phyloP scores from a whole-genome alignment of 2,888 invertebrate genomes.

The Cabera pusaria region DNA sequence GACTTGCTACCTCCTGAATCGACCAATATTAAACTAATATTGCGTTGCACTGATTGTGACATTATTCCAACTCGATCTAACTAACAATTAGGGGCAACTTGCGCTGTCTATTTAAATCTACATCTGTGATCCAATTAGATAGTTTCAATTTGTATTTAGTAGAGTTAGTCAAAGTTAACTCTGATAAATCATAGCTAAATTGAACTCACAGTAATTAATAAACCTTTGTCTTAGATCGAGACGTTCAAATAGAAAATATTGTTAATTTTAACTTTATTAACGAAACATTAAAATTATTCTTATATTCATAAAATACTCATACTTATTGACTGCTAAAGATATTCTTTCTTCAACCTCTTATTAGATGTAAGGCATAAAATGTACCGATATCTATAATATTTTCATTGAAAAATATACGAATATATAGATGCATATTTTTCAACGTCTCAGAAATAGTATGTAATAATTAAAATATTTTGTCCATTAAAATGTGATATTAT shows the following conservation, averaged over 20 bases:
- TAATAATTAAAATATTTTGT: slow-evolving; percentile 54
- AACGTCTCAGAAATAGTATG: slow-evolving; percentile 41
- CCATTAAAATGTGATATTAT: slow-evolving; percentile 79
- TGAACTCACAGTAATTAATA: slow-evolving; percentile 3
- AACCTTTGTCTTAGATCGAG: no score
- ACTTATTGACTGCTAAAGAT: slow-evolving; percentile 18
- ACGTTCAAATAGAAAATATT: no score
- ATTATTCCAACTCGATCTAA: no score
- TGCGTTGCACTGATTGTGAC: no score
- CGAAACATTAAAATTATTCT: slow-evolving; percentile 7
- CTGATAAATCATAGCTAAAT: slow-evolving; percentile 10
- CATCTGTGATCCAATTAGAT: no score
- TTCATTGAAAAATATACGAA: slow-evolving; percentile 18
- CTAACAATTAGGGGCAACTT: no score
- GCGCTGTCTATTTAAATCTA: no score
- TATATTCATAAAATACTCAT: slow-evolving; percentile 18
- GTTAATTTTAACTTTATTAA: slow-evolving; percentile 13
- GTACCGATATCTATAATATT: slow-evolving; percentile 10
- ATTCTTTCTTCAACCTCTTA: slow-evolving; percentile 24
- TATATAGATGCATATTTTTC: slow-evolving; percentile 21
- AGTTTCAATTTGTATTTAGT: slow-evolving; percentile 31
- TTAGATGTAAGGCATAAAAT: slow-evolving; percentile 12
- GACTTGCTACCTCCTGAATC: no score
- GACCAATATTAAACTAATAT: no score
- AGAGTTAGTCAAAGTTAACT: slow-evolving; percentile 12